Evolutionary conservation across 1,140 invertebrate species (phyloP), one percentile per base, ranked within the genome.

Genomic region (Drosophila ironensis): DNA sequence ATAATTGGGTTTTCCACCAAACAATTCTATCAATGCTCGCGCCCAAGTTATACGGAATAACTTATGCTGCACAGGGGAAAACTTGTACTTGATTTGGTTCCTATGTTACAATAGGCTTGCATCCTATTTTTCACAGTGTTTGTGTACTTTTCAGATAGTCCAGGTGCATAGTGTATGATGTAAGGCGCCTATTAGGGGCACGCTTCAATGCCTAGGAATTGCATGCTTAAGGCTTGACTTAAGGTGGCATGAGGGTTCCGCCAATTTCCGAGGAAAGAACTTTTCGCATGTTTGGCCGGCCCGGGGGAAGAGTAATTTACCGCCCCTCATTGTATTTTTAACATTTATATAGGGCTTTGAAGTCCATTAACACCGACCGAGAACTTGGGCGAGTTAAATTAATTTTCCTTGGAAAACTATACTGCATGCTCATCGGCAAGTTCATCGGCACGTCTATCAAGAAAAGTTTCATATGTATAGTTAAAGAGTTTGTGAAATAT

Each of bases 11-110:
- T 70, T 50, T 37, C 38, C 44, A 42, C 63, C 63, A 47, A 81
- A 70, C 77, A 81, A 84, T 81, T 81, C 78, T 77, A 81, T 81
- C 77, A 81, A 81, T 81, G 72, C 72, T 20, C 38, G 42, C 42
- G 46, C 69, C 30, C 22, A 69, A 16, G 45, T 27, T 28, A 25
- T 33, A 33, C 6, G 4, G 7, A 5, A 33, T 33, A 33, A 25
- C 5, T 24, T 25, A 44, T 44, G 14, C 12, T 37, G 14, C 33
- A 37, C 33, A 8, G 33, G 5, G 6, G 16, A 37, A 11, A 2
- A 8, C 4, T 37, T 5, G 7, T 33, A 22, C 2, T 22, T 22
- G 20, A 22, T 3, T 22, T 11, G 11, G 11, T n/a, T n/a, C 0
- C n/a, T 27, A 27, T 9, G 7, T 9, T 33, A 4, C 6, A 12